These are phyloP conservation scores for Echinarachnius parma DNA, from an alignment of 53 echinoderm and acorn worm species.

Conservation along the genomic window DNA sequence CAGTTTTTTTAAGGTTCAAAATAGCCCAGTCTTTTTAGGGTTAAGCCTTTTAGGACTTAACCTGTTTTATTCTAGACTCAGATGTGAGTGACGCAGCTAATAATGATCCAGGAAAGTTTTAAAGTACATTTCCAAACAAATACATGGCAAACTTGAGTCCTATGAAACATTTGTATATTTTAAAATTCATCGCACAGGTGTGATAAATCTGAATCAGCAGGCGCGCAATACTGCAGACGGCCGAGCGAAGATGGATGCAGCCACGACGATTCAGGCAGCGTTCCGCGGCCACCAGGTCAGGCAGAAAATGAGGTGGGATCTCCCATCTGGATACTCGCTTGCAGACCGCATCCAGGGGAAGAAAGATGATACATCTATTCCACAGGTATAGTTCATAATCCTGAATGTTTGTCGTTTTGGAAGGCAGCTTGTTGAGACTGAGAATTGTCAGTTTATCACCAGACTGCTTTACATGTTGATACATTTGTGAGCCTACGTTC, in stretches of 20 bases:
- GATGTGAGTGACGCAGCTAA: too few species aligned
- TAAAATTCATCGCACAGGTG: conserved; percentile 46
- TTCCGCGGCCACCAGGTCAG: conserved; percentile 83
- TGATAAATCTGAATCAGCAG: conserved; percentile 44
- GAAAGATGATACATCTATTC: conserved; percentile 19
- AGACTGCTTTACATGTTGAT: too few species aligned
- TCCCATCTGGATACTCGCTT: conserved; percentile 62
- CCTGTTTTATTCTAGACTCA: too few species aligned
- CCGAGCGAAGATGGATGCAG: conserved; percentile 33
- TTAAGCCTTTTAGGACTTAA: too few species aligned
- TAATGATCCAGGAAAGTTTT: too few species aligned
- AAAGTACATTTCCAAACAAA: too few species aligned
- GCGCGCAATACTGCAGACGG: conserved; percentile 40
- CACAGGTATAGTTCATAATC: conserved; percentile 42
- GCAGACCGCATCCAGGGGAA: conserved; percentile 28
- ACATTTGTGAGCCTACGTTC: too few species aligned
- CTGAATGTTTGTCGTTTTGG: neutral
- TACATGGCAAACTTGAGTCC: too few species aligned
- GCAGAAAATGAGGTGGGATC: conserved; percentile 73
- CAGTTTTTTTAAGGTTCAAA: too few species aligned
- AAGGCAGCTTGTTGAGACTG: neutral
- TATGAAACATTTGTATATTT: too few species aligned
- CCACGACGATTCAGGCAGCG: conserved; percentile 70
- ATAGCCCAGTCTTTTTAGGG: too few species aligned
- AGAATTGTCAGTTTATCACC: too few species aligned